phyloP scores from a whole-genome alignment of 1,140 invertebrate species.

The Drosophila sp. region DNA sequence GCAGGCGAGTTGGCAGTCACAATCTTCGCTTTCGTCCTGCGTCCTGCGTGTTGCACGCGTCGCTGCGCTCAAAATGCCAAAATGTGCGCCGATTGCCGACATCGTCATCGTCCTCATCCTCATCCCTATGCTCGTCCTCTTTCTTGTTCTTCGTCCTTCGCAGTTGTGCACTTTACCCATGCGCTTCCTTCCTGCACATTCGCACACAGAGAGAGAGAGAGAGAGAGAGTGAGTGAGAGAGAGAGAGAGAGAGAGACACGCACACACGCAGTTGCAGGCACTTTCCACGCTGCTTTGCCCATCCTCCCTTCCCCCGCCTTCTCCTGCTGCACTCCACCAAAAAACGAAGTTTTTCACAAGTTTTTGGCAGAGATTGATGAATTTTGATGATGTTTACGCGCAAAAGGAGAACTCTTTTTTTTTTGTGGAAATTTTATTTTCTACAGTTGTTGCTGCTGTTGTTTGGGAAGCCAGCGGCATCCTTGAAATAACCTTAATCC shows the following conservation, averaged over 20 bases:
- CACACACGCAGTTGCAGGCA: slow-evolving; percentile 37
- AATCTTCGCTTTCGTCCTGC: slow-evolving; percentile 23
- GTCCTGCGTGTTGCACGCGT: slow-evolving; percentile 74
- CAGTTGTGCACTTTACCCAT: slow-evolving; percentile 40
- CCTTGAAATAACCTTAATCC: slow-evolving; percentile 84
- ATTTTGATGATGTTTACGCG: slow-evolving; percentile 83
- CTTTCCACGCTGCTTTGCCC: slow-evolving; percentile 18
- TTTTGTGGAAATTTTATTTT: neutral
- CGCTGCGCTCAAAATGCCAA: slow-evolving; percentile 75
- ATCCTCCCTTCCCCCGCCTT: slow-evolving; percentile 1
- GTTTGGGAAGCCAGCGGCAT: slow-evolving; percentile 53
- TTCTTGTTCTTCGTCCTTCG: slow-evolving; percentile 22
- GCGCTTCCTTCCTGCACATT: slow-evolving; percentile 40
- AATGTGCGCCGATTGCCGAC: slow-evolving; percentile 55
- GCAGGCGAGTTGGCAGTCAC: slow-evolving; percentile 13
- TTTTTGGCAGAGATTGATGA: slow-evolving; percentile 85
- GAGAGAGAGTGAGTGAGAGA: neutral
- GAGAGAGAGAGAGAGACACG: neutral
- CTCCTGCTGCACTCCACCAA: slow-evolving; percentile 4
- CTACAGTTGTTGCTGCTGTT: slow-evolving; percentile 28
- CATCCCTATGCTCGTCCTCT: no score
- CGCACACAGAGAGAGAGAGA: slow-evolving; percentile 32
- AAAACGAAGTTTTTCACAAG: slow-evolving; percentile 70
- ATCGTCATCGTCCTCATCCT: no score
- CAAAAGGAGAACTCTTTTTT: slow-evolving; percentile 69